phyloP scores from a whole-genome alignment of 2,113 vertebrate species.

The Varanus salvator region DNA sequence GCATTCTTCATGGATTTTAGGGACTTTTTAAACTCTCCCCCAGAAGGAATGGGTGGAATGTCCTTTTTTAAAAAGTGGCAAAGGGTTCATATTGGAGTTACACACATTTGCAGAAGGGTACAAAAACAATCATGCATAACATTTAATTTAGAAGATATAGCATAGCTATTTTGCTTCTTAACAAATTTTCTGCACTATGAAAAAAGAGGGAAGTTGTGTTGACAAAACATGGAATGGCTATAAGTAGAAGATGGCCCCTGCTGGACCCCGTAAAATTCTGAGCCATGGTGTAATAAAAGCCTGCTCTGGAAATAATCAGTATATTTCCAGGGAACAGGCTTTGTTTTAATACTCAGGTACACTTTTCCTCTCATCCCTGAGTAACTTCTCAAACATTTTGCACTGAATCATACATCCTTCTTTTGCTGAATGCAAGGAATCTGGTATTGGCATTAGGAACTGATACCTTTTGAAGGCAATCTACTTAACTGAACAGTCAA shows the following conservation, averaged over 20 bases:
- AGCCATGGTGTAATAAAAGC: too few species aligned
- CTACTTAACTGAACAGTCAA: slow-evolving; percentile 48
- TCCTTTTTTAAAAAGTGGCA: too few species aligned
- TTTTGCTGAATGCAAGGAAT: background rate
- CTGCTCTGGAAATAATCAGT: background rate
- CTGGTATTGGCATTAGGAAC: slow-evolving; percentile 14
- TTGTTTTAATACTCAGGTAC: background rate
- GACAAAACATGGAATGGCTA: too few species aligned
- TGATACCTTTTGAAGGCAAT: background rate
- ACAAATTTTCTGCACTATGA: too few species aligned
- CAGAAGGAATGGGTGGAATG: too few species aligned
- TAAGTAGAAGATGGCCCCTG: too few species aligned
- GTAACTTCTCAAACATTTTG: background rate
- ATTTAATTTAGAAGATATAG: background rate
- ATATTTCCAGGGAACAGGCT: background rate
- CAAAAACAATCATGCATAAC: too few species aligned
- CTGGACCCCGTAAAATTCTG: too few species aligned
- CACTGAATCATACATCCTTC: background rate
- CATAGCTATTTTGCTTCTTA: background rate
- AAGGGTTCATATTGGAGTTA: too few species aligned
- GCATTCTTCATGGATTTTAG: too few species aligned
- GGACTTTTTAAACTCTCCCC: too few species aligned
- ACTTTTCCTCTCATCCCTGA: fast-evolving
- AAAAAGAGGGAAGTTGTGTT: background rate
- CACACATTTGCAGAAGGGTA: too few species aligned